Evolutionary conservation across 2,888 invertebrate genomes (phyloP), one percentile per base, ranked within the genome.

Genomic region (Aphidoletes aphidimyza): DNA sequence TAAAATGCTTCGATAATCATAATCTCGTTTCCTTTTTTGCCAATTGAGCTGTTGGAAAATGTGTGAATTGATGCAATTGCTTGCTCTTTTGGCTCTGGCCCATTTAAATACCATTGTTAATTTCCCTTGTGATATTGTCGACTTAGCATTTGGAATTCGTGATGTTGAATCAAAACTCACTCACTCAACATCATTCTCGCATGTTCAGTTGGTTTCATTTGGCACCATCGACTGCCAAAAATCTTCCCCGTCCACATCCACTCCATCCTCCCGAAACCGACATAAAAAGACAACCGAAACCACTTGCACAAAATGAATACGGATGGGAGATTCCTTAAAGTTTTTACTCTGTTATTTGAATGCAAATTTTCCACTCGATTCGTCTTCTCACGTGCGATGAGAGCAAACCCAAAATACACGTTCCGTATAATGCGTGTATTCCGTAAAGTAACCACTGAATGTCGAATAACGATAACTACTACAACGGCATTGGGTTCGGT

Each of bases 291-390:
- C 5, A 47, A 47, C 17, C 19, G 2, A 47, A 3, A 26, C 69
- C 54, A 54, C 54, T 8, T 69, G 26, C 30, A 69, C 11, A 69
- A 69, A 69, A 69, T 69, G 69, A 69, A 69, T 69, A 30, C 34
- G 30, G 30, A 69, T 30, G 69, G 30, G 47, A 47, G 69, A 69
- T 69, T 69, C 30, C 69, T 69, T 34, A 69, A 69, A 69, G 30
- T 69, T 69, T 69, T 69, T 30, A 69, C 69, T 69, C 69, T 30
- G 69, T 69, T 69, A 69, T 69, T 69, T 69, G 69, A 69, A 69
- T 69, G 69, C 69, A 69, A 69, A 69, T 69, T 69, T 69, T 69
- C 69, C 69, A 69, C 69, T 69, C 30, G 11, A 69, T 69, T 69
- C 69, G 69, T 69, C 34, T 69, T 69, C 69, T 69, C 69, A 69